Evolutionary conservation across 2,113 vertebrate species (phyloP).

Genomic region (Ariopsis seemanni): DNA sequence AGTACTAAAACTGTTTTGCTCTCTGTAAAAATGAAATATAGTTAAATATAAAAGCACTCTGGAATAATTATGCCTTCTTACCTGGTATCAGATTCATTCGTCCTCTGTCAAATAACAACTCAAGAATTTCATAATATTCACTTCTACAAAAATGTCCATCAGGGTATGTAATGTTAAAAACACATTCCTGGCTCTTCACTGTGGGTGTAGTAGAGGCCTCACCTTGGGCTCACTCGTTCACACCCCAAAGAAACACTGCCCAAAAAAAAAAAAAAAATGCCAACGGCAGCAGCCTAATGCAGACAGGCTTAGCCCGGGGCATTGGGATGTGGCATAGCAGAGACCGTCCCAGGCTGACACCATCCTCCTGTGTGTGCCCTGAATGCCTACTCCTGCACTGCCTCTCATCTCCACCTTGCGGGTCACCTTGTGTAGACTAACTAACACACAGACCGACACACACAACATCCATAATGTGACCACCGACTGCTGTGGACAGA

Average conservation of each 20-base stretch:
- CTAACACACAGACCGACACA: not conserved
- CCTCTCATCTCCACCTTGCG: slow-evolving; percentile 5
- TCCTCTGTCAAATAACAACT: slow-evolving; percentile 57
- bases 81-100: slow-evolving; percentile 65
- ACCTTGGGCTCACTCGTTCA: slow-evolving; percentile 44
- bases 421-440: not conserved
- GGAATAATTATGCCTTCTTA: slow-evolving; percentile 52
- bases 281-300: slow-evolving; percentile 31
- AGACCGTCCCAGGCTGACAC: slow-evolving; percentile 6
- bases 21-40: not conserved
- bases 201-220: slow-evolving; percentile 11
- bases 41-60: not conserved
- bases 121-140: slow-evolving; percentile 14
- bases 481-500: not conserved
- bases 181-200: slow-evolving; percentile 2
- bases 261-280: slow-evolving; percentile 48
- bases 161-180: not conserved
- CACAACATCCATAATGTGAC: not conserved
- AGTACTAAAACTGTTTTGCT: not conserved
- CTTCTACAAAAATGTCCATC: not conserved
- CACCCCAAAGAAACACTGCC: slow-evolving; percentile 53
- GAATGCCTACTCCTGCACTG: slow-evolving; percentile 2
- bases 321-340: slow-evolving; percentile 39
- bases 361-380: not conserved
- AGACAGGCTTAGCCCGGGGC: slow-evolving; percentile 41